Conservation (phyloP, 1,140 invertebrate species). For the Choristoneura fumiferana region DNA sequence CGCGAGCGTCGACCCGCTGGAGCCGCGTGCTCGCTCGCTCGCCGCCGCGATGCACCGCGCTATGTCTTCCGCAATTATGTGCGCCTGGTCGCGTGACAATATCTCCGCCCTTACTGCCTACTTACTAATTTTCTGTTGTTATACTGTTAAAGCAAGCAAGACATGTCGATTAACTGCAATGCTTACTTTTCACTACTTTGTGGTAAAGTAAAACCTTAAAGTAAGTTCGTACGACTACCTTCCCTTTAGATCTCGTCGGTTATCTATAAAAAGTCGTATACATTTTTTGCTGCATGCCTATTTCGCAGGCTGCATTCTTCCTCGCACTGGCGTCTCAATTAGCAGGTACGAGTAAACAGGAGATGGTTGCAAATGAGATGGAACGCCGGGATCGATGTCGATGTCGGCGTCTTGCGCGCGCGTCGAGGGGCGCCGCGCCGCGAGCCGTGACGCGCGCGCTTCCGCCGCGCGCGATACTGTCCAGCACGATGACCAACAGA, state of each 20-base stretch:
- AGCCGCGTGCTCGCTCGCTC: constrained; percentile 14
- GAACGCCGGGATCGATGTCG: constrained; percentile 46
- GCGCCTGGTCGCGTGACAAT: constrained; percentile 13
- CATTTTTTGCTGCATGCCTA: too few species aligned
- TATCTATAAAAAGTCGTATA: too few species aligned
- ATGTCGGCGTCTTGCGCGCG: not conserved
- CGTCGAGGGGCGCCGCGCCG: constrained; percentile 58
- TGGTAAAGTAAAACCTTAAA: too few species aligned
- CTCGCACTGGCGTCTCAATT: constrained; percentile 16
- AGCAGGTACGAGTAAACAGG: constrained; percentile 42
- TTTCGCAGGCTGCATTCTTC: not conserved
- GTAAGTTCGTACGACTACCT: too few species aligned
- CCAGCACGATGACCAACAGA: too few species aligned
- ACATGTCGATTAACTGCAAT: too few species aligned
- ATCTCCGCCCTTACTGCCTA: constrained; percentile 8
- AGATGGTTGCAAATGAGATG: constrained; percentile 56
- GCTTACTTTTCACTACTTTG: too few species aligned
- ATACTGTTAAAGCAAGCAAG: too few species aligned
- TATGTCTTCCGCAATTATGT: constrained; percentile 13
- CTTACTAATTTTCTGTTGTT: constrained; percentile 6
- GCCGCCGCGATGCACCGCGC: not conserved
- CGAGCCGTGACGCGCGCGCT: constrained; percentile 60
- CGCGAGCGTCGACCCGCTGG: constrained; percentile 60
- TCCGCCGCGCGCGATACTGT: constrained; percentile 43
- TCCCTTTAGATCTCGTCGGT: too few species aligned